Percentiles rank a stretch among this genome's conserved stretches.
Conservation (phyloP, 2,113 vertebrate species). For the Ibidorhyncha struthersii region DNA sequence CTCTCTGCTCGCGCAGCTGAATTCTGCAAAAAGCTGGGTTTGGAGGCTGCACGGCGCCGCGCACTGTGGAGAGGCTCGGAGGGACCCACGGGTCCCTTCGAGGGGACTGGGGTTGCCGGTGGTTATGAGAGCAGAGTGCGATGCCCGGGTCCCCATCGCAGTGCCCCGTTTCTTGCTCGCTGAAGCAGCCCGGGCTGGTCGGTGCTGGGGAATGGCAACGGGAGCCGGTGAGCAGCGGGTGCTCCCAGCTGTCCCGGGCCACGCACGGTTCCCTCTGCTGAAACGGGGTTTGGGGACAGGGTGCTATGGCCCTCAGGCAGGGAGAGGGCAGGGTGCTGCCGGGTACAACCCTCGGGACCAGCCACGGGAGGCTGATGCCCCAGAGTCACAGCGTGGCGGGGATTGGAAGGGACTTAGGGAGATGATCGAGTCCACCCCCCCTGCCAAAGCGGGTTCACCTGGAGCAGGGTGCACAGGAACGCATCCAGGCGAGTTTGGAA, state of each 20-base stretch:
- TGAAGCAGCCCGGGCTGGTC: neutral
- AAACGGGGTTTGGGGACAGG: neutral
- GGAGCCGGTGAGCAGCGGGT: neutral
- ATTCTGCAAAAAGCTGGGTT: neutral
- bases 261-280: neutral
- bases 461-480: neutral
- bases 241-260: neutral
- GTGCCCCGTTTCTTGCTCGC: neutral
- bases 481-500: neutral
- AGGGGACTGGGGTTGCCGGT: neutral
- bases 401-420: neutral
- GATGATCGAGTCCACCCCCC: neutral
- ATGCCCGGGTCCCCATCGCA: rapidly evolving
- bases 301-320: neutral
- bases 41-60: neutral
- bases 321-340: neutral
- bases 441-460: neutral
- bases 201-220: neutral
- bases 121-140: neutral
- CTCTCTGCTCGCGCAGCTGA: neutral
- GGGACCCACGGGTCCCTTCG: rapidly evolving
- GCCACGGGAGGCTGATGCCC: neutral
- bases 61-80: neutral
- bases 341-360: neutral
- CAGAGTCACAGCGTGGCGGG: neutral